Conservation (phyloP, 2,888 invertebrate genomes). For the Entomobrya proxima region DNA sequence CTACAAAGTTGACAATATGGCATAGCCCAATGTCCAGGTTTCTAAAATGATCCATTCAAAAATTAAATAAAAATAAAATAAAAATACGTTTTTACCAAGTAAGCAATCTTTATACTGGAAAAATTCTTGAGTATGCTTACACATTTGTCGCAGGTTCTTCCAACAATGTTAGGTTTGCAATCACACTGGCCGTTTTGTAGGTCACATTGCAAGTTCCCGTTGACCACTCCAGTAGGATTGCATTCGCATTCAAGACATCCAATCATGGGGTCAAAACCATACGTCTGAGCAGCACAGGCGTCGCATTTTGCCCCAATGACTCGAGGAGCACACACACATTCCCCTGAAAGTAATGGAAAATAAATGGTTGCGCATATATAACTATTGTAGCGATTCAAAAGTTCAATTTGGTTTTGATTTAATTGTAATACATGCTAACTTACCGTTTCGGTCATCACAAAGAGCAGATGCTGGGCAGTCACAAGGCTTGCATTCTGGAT, state of each 20-base stretch:
- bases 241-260: constrained; percentile 98
- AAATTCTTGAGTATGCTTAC: constrained; percentile 76
- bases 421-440: constrained; percentile 27
- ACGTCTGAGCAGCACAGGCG: constrained; percentile 87
- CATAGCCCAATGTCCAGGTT: constrained; percentile 88
- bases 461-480: constrained; percentile 89
- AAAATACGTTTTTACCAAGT: not conserved
- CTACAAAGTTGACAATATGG: constrained; percentile 92
- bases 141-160: constrained; percentile 93
- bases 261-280: constrained; percentile 93
- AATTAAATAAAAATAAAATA: not conserved
- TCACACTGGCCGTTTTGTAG: constrained; percentile 89
- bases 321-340: constrained; percentile 93
- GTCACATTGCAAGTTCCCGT: constrained; percentile 90
- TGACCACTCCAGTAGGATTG: constrained; percentile 87
- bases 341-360: constrained; percentile 79
- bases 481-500: constrained; percentile 94
- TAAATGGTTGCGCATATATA: constrained; percentile 72
- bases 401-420: no score
- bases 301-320: constrained; percentile 94
- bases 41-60: constrained; percentile 11
- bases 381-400: no score
- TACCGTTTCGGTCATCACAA: constrained; percentile 85
- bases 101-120: no score
- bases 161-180: constrained; percentile 84